Conservation (phyloP, 2,888 invertebrate species). For the Thereva unica region DNA sequence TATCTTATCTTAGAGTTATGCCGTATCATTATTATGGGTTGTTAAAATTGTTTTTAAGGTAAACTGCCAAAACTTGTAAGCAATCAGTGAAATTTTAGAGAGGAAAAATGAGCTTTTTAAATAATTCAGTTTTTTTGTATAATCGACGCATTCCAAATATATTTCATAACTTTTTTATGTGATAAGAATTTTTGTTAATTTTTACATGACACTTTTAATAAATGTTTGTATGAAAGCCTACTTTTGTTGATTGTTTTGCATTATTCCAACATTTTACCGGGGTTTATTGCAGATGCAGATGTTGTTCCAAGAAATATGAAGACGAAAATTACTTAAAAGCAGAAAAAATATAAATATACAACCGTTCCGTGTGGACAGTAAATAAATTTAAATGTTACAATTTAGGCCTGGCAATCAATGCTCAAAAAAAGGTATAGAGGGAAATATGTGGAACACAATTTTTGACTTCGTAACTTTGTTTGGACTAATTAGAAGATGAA, state of each 20-base stretch:
- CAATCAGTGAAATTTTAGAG: conserved; percentile 12
- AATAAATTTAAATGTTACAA: too few species aligned
- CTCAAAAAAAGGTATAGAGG: too few species aligned
- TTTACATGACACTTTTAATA: conserved; percentile 44
- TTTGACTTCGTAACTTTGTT: too few species aligned
- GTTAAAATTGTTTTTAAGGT: conserved; percentile 21
- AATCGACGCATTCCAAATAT: conserved; percentile 40
- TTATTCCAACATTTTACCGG: too few species aligned
- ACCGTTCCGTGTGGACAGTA: too few species aligned
- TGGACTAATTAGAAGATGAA: too few species aligned
- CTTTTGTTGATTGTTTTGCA: neutral
- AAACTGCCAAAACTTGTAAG: conserved; percentile 39
- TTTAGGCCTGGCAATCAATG: too few species aligned
- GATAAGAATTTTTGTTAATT: conserved; percentile 43
- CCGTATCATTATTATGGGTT: conserved; percentile 17
- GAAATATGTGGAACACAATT: too few species aligned
- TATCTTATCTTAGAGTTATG: conserved; percentile 4
- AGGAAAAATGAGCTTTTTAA: conserved; percentile 38
- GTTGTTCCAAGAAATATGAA: too few species aligned
- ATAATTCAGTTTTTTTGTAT: conserved; percentile 35
- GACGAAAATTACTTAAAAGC: too few species aligned
- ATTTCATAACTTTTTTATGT: conserved; percentile 40
- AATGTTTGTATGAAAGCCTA: conserved; percentile 42
- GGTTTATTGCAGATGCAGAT: too few species aligned
- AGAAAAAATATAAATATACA: too few species aligned